phyloP scores from a whole-genome alignment of 2,797 vertebrate species.

The Dendrocincla tyrannina region DNA sequence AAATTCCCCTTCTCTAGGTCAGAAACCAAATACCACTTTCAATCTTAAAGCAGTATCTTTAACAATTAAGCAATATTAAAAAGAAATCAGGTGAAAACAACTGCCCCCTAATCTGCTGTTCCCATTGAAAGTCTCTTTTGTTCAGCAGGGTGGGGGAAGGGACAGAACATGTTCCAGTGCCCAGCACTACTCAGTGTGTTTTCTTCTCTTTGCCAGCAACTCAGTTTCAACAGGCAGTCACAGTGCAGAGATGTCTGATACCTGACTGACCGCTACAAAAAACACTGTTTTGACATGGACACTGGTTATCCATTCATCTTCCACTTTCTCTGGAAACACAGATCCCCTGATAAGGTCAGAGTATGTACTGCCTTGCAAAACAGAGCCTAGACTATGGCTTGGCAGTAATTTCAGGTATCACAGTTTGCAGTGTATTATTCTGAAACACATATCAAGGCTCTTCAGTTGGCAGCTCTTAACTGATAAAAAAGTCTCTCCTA shows the following conservation, averaged over 20 bases:
- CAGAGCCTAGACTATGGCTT: not conserved
- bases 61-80: not conserved
- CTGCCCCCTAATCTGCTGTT: not conserved
- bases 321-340: not conserved
- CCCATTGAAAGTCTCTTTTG: not conserved
- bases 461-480: not conserved
- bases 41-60: not conserved
- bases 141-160: not conserved
- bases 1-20: not conserved
- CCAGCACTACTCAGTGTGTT: not conserved
- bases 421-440: not conserved
- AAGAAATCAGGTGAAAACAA: not conserved
- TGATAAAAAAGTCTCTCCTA: not conserved
- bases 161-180: not conserved
- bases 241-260: not conserved
- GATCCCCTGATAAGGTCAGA: not conserved
- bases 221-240: not conserved
- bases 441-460: not conserved
- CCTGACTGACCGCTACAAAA: not conserved
- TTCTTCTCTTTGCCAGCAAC: not conserved
- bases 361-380: not conserved
- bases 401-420: not conserved
- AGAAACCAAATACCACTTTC: not conserved
- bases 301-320: not conserved
- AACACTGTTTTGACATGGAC: not conserved